These are phyloP conservation scores for Daubentonia madagascariensis DNA, from an alignment of 2,113 vertebrate species.

Conservation along the genomic window DNA sequence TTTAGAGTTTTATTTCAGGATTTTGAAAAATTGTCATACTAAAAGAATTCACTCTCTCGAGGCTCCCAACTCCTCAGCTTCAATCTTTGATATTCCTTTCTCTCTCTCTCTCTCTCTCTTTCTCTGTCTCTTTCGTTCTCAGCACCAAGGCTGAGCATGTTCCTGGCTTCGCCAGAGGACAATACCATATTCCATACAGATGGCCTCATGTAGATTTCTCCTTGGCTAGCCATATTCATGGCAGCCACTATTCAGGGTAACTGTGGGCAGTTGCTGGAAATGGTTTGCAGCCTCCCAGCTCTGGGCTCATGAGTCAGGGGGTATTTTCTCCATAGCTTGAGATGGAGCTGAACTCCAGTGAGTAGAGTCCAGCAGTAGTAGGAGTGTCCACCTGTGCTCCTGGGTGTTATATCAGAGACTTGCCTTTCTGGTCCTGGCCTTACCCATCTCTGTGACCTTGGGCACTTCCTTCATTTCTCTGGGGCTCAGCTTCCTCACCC, in stretches of 20 bases:
- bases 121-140: neutral
- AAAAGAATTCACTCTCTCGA: neutral
- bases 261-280: neutral
- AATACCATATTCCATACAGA: neutral
- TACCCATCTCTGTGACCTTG: neutral
- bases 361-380: neutral
- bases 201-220: neutral
- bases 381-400: neutral
- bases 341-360: neutral
- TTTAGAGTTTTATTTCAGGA: constrained; percentile 15
- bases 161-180: neutral
- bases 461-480: neutral
- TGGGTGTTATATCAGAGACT: neutral
- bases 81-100: neutral
- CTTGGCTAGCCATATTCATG: neutral
- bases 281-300: neutral
- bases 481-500: neutral
- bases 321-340: neutral
- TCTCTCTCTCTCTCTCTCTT: neutral
- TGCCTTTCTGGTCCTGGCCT: neutral
- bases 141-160: neutral
- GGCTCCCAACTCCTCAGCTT: neutral
- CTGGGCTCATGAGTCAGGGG: neutral
- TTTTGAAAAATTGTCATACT: neutral
- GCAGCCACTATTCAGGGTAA: neutral